phyloP scores from a whole-genome alignment of 2,888 invertebrate genomes.

The Pristionchus entomophagus region DNA sequence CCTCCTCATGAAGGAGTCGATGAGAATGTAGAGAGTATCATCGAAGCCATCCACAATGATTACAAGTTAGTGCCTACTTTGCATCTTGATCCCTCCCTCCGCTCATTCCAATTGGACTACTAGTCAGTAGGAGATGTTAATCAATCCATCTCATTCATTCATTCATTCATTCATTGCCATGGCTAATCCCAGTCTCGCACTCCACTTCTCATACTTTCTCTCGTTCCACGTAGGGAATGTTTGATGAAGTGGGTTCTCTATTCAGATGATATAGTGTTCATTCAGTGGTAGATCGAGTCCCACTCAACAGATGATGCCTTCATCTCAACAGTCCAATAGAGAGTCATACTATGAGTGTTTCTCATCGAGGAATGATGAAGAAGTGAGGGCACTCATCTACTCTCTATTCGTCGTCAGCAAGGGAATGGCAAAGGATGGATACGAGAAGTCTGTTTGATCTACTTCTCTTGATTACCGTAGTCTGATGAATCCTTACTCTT shows the following conservation, averaged over 20 bases:
- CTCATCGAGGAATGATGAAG: slow-evolving; percentile 53
- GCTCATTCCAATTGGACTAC: slow-evolving; percentile 11
- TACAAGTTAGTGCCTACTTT: neutral
- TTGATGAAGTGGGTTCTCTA: neutral
- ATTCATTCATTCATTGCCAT: no score
- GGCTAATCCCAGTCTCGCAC: neutral
- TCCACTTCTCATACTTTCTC: neutral
- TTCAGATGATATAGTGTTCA: neutral
- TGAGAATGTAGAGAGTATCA: slow-evolving; percentile 40
- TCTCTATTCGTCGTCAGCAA: slow-evolving; percentile 59
- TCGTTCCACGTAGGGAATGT: neutral
- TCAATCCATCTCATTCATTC: neutral
- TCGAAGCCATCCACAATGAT: slow-evolving; percentile 20
- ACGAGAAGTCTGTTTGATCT: slow-evolving; percentile 34
- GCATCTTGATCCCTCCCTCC: neutral
- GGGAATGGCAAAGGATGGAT: slow-evolving; percentile 40
- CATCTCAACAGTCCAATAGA: slow-evolving; percentile 17
- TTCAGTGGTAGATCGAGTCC: slow-evolving; percentile 32
- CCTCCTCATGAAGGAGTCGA: slow-evolving; percentile 14
- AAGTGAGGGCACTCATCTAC: slow-evolving; percentile 62
- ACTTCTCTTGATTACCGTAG: neutral
- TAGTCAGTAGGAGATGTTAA: slow-evolving; percentile 5
- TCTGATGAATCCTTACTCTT: neutral
- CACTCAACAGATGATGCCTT: neutral
- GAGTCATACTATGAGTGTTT: slow-evolving; percentile 57